phyloP scores from a whole-genome alignment of 1,140 invertebrate species.

The Leptopilina boulardi region DNA sequence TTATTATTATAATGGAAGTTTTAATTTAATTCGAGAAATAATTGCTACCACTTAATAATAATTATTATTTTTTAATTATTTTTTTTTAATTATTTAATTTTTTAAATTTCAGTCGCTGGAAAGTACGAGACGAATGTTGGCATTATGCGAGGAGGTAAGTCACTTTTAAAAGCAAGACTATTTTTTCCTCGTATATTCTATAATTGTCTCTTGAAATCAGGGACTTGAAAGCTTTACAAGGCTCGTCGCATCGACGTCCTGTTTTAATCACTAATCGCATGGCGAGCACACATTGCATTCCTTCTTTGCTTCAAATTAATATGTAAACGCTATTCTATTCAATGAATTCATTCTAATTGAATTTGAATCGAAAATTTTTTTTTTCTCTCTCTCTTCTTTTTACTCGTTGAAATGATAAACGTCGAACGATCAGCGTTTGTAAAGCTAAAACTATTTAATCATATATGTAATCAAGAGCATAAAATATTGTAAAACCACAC shows the following conservation, averaged over 20 bases:
- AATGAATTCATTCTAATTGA: neutral
- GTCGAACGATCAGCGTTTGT: slow-evolving; percentile 14
- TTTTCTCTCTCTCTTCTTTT: neutral
- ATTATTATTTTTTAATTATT: neutral
- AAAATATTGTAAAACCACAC: neutral
- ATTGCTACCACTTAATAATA: no score
- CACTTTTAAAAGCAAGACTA: neutral
- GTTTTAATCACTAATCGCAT: slow-evolving; percentile 24
- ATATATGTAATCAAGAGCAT: neutral
- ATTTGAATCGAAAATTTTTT: neutral
- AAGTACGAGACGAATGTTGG: slow-evolving; percentile 96
- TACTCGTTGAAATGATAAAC: neutral
- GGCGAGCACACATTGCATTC: slow-evolving; percentile 7
- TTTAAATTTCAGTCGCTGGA: slow-evolving; percentile 92
- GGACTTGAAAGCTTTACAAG: slow-evolving; percentile 9
- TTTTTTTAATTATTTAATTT: slow-evolving; percentile 33
- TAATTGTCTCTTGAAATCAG: slow-evolving; percentile 21
- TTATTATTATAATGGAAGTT: no score
- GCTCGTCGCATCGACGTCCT: slow-evolving; percentile 18
- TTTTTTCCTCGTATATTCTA: slow-evolving; percentile 39
- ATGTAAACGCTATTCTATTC: neutral
- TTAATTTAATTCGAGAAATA: no score
- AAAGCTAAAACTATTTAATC: slow-evolving; percentile 2
- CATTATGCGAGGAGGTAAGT: slow-evolving; percentile 97
- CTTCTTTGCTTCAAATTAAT: slow-evolving; percentile 1